Conservation (phyloP, 2,113 vertebrate genomes). For the Sorex araneus region DNA sequence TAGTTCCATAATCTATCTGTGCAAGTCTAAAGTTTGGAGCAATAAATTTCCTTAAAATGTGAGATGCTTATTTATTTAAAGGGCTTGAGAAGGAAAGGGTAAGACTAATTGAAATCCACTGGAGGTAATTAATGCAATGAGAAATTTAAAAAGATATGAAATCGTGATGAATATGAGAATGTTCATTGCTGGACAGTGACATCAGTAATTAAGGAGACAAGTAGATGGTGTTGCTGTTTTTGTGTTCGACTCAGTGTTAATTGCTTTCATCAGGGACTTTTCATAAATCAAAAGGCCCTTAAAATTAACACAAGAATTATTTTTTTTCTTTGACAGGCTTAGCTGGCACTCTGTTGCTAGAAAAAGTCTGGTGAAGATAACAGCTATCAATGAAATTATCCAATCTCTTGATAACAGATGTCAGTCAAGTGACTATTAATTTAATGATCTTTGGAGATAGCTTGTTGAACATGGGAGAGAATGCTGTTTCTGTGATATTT, state of each 20-base stretch:
- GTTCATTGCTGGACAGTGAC: slow-evolving; percentile 35
- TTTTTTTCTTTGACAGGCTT: slow-evolving; percentile 69
- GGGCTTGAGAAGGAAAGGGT: slow-evolving; percentile 57
- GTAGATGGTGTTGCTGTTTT: slow-evolving; percentile 38
- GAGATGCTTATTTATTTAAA: slow-evolving; percentile 75
- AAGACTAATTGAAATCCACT: slow-evolving; percentile 57
- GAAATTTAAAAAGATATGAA: slow-evolving; percentile 34
- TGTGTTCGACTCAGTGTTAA: not conserved
- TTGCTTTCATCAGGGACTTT: slow-evolving; percentile 33
- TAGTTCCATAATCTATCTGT: slow-evolving; percentile 68
- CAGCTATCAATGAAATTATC: slow-evolving; percentile 71
- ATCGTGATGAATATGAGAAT: slow-evolving; percentile 29
- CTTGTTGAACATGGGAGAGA: slow-evolving; percentile 10
- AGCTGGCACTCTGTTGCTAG: slow-evolving; percentile 47
- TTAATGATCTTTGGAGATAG: slow-evolving; percentile 53
- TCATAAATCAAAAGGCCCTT: slow-evolving; percentile 6
- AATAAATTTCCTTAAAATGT: slow-evolving; percentile 72
- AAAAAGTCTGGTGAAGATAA: slow-evolving; percentile 64
- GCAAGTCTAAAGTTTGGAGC: slow-evolving; percentile 67
- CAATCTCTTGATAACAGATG: slow-evolving; percentile 56
- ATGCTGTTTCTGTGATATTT: slow-evolving; percentile 18
- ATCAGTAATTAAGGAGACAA: slow-evolving; percentile 24
- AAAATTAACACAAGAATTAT: slow-evolving; percentile 51
- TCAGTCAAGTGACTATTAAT: slow-evolving; percentile 28
- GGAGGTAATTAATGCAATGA: slow-evolving; percentile 58